These are phyloP conservation scores for Microtus ochrogaster DNA, from an alignment of 2,113 vertebrate genomes.

Conservation along the genomic window DNA sequence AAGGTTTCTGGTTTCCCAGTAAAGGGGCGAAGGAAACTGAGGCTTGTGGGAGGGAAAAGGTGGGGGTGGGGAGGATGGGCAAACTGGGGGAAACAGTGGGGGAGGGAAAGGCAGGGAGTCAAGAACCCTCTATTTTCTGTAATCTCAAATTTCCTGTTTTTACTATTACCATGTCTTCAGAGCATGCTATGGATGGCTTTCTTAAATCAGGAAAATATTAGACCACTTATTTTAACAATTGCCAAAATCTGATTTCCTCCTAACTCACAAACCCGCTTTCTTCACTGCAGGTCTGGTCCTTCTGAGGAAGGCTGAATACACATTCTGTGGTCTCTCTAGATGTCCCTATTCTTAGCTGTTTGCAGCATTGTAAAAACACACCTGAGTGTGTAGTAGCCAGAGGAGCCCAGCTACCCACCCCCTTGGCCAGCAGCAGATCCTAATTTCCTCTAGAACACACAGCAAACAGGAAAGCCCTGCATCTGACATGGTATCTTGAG, in stretches of 20 bases:
- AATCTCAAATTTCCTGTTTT: slow-evolving; percentile 52
- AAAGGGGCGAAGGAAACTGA: slow-evolving; percentile 51
- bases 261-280: slow-evolving; percentile 45
- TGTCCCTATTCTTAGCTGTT: background rate
- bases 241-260: slow-evolving; percentile 47
- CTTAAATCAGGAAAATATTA: slow-evolving; percentile 54
- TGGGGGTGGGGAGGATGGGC: background rate
- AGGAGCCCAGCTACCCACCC: background rate
- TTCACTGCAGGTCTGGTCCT: background rate
- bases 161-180: slow-evolving; percentile 5
- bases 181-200: slow-evolving; percentile 34
- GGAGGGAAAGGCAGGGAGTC: background rate
- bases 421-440: background rate
- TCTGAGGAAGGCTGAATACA: slow-evolving; percentile 50
- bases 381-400: background rate
- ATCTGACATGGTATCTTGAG: background rate
- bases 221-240: slow-evolving; percentile 68
- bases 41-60: background rate
- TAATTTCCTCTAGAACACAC: background rate
- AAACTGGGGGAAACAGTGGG: background rate
- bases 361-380: background rate
- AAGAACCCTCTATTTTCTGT: slow-evolving; percentile 34
- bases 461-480: slow-evolving; percentile 8
- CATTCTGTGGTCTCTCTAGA: background rate
- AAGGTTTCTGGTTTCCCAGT: slow-evolving; percentile 50